Evolutionary conservation across 2,888 invertebrate species (phyloP).

Genomic region (Matsumyia berberina): DNA sequence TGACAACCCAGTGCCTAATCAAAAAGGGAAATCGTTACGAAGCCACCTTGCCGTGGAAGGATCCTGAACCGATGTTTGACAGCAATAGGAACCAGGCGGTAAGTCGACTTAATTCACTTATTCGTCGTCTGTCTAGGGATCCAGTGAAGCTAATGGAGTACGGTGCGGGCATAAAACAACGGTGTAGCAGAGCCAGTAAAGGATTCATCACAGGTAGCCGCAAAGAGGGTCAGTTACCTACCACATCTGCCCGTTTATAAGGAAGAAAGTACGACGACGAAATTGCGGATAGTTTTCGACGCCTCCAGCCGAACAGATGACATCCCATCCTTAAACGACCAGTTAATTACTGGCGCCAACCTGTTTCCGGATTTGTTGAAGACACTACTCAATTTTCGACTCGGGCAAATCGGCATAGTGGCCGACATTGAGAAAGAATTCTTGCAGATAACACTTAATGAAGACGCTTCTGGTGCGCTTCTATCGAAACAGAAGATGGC

Average conservation of each 20-base stretch:
- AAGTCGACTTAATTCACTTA: constrained; percentile 1
- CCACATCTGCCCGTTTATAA: constrained; percentile 26
- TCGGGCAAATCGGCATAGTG: constrained; percentile 15
- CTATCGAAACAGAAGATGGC: not conserved
- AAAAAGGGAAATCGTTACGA: too few species aligned
- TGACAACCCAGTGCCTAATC: not conserved
- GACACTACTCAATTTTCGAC: constrained; percentile 25
- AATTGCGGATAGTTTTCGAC: constrained; percentile 30
- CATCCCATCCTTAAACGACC: constrained; percentile 15
- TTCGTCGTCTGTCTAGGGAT: constrained; percentile 13
- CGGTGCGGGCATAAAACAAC: too few species aligned
- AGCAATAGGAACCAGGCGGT: constrained; percentile 15
- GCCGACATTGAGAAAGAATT: constrained; percentile 38
- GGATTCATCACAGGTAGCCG: too few species aligned
- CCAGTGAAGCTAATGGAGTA: constrained; percentile 17
- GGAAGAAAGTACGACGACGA: constrained; percentile 11
- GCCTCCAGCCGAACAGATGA: constrained; percentile 15
- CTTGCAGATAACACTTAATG: constrained; percentile 19
- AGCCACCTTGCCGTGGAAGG: not conserved
- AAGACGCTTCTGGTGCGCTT: constrained; percentile 19
- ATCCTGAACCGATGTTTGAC: not conserved
- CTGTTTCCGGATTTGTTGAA: constrained; percentile 24
- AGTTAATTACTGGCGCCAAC: constrained; percentile 22
- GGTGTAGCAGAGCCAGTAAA: constrained; percentile 15
- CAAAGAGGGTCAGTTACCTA: constrained; percentile 10